Evolutionary conservation across 2,113 vertebrate genomes (phyloP), one percentile per base, ranked within the genome.

Genomic region (Bombycilla garrulus): DNA sequence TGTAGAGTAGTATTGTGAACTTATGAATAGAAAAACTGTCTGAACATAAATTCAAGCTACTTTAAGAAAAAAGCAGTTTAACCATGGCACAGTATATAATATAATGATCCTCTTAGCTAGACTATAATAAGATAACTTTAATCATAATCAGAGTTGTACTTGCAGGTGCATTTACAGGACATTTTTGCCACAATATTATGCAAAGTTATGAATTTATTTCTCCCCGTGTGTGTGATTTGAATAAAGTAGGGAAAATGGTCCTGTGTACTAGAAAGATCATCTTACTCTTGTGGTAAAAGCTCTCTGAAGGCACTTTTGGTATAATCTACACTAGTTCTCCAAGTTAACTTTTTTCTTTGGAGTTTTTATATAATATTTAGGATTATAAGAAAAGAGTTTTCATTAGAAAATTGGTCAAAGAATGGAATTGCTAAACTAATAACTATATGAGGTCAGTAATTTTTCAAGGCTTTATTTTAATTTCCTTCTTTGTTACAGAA

Each of bases 111-210:
- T 91, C 73, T 95, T 90, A 95, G 70, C 54, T 80, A 50, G 50
- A 77, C 54, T 73, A 66, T 88, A 97, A 77, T 86, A 95, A 92
- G 78, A 93, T 92, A 95, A 95, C 85, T 93, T 91, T 88, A 95
- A 83, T 92, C 62, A 90, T 85, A 95, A 89, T 92, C 84, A 86
- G 44, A 85, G 58, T 90, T 86, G 54, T 69, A 91, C 78, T 95
- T 94, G 33, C 0, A 26, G 58, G 74, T 90, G 58, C 47, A 82
- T 88, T 92, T 95, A 89, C 50, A 62, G 71, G 81, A 90, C 50
- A 58, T 51, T 91, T 95, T 97, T 95, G 25, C 87, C 35, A 85
- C 88, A 92, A 77, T 92, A 93, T 93, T 97, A 88, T 94, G 76
- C 67, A 88, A 87, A 95, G 69, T 90, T 93, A 82, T 40, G 15